Conservation (phyloP, 2,113 vertebrate genomes). For the Apeltes quadracus region DNA sequence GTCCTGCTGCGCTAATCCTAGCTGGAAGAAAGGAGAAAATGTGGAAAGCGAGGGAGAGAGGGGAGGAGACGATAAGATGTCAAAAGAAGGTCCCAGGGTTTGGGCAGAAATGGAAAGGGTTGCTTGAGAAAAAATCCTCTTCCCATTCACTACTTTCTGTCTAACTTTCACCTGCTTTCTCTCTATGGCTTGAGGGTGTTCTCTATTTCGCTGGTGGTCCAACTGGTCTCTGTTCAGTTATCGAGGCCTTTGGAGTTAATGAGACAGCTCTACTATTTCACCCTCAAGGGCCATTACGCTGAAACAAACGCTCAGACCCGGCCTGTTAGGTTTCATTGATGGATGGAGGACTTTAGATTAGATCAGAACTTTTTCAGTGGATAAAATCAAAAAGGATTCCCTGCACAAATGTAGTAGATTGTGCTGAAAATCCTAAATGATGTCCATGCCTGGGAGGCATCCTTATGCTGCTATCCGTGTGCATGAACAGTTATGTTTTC, state of each 20-base stretch:
- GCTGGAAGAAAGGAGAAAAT: conserved; percentile 82
- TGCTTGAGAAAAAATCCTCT: conserved; percentile 61
- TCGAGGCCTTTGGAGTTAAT: conserved; percentile 69
- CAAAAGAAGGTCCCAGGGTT: conserved; percentile 61
- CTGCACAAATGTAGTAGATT: conserved; percentile 17
- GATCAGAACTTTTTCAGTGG: conserved; percentile 31
- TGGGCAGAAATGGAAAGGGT: conserved; percentile 62
- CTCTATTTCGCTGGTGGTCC: conserved; percentile 71
- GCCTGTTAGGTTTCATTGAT: conserved; percentile 40
- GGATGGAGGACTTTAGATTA: conserved; percentile 31
- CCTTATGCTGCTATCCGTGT: conserved; percentile 17
- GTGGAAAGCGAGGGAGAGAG: conserved; percentile 70
- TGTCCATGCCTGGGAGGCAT: conserved; percentile 6
- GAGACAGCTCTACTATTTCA: conserved; percentile 70
- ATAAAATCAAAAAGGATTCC: conserved; percentile 23
- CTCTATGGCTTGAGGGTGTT: conserved; percentile 58
- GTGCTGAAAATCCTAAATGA: conserved; percentile 13
- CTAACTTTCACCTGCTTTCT: conserved; percentile 69
- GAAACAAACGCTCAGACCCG: conserved; percentile 55
- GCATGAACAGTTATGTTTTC: conserved; percentile 48
- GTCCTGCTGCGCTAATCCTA: conserved; percentile 88
- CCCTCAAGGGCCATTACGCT: conserved; percentile 57
- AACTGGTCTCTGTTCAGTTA: conserved; percentile 60
- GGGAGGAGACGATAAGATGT: conserved; percentile 69
- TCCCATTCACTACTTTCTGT: conserved; percentile 55